phyloP scores from a whole-genome alignment of 2,888 invertebrate genomes.

The Clepsis dumicolana region DNA sequence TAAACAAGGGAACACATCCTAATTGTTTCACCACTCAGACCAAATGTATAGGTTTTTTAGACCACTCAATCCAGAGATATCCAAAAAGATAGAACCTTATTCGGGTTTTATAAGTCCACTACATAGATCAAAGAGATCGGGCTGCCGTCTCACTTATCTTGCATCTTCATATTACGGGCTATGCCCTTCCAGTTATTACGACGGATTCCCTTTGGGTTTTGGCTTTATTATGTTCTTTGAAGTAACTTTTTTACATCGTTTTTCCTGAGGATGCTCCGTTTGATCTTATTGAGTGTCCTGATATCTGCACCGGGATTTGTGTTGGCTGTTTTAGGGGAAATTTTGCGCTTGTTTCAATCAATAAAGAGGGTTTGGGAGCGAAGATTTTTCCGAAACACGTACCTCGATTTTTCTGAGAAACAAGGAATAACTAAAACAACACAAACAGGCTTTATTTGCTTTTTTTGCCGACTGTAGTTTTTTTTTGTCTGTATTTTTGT shows the following conservation, averaged over 20 bases:
- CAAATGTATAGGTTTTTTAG: not conserved
- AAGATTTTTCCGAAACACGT: not conserved
- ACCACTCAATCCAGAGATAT: constrained; percentile 2
- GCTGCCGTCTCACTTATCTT: constrained; percentile 50
- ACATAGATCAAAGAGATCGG: constrained; percentile 55
- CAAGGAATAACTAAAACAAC: too few relatives aligned
- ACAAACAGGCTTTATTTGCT: too few relatives aligned
- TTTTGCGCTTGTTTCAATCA: constrained; percentile 3
- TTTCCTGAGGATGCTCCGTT: constrained; percentile 29
- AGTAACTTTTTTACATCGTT: constrained; percentile 54
- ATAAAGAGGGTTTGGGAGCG: not conserved
- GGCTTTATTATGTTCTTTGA: constrained; percentile 68
- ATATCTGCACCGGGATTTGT: constrained; percentile 24
- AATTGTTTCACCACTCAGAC: too few relatives aligned
- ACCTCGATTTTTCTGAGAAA: not conserved
- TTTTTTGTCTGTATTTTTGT: too few relatives aligned
- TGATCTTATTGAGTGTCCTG: constrained; percentile 36
- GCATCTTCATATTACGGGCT: constrained; percentile 40
- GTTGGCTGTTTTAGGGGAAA: not conserved
- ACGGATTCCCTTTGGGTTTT: constrained; percentile 59
- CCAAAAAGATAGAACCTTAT: constrained; percentile 3
- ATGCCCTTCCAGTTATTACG: constrained; percentile 62
- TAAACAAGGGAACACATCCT: too few relatives aligned
- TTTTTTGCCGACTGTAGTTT: too few relatives aligned
- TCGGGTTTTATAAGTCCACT: constrained; percentile 49